Evolutionary conservation across 2,888 invertebrate genomes (phyloP), one percentile per base, ranked within the genome.

Genomic region (Lepeophtheirus nordmannii): DNA sequence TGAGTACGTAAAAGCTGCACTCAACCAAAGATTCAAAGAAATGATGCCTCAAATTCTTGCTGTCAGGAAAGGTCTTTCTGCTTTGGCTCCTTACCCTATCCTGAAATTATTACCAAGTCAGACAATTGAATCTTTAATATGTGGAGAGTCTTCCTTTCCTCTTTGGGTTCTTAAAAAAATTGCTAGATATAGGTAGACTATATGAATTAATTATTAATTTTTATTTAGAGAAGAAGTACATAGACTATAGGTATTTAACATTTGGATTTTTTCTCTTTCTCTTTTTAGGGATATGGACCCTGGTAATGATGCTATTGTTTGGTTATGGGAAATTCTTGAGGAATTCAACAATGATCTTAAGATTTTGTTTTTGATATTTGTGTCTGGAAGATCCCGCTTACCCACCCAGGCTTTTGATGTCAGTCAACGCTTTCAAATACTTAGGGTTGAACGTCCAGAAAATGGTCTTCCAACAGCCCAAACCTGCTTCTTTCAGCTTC

Each of bases 401-500:
- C 83, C 83, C 3, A 81, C 81, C 14, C 83, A 83, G 74, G 75
- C 83, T 67, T 82, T 82, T 5, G 83, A 83, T 74, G 78, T 83
- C 57, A 80, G 82, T 1, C 83, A 83, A 72, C 74, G 82, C 64
- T 83, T 83, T 72, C 83, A 83, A 77, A 67, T 81, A 7, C 80
- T 81, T 78, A 77, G 78, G 72, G 80, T 81, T 1, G 80, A 81
- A 70, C 75, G 81, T 69, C 78, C 80, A 9, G 72, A 75, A 2
- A 81, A 83, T 72, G 81, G 82, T 39, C 74, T 82, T 61, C 82
- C 82, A 2, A 82, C 82, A n/a, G 80, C 82, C 12, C 82, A 82
- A 72, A 83, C 82, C 0, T 78, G 78, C 70, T 78, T 78, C 71
- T 83, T 83, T 74, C 83, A 83, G 72, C 74, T 83, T 56, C 77